phyloP scores from a whole-genome alignment of 2,113 vertebrate genomes.

The Lepus europaeus region DNA sequence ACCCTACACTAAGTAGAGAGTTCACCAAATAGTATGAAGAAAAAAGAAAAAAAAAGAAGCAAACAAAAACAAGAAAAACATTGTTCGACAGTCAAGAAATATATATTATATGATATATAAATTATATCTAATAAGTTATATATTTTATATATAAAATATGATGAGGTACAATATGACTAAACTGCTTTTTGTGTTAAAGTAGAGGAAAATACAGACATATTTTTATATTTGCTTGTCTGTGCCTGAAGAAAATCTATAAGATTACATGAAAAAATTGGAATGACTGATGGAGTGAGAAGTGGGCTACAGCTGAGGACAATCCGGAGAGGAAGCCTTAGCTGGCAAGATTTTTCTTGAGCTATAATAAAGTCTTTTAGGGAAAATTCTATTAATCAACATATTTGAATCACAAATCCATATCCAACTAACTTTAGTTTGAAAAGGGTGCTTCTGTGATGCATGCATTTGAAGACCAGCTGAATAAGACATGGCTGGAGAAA shows the following conservation, averaged over 20 bases:
- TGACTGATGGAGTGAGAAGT: background rate
- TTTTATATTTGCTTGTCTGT: constrained; percentile 32
- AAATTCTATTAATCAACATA: background rate
- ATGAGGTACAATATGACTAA: background rate
- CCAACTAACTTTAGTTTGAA: background rate
- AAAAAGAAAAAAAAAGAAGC: no score
- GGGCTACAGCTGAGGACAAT: background rate
- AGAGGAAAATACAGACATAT: background rate
- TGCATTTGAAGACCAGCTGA: background rate
- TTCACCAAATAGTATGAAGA: no score
- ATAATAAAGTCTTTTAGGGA: background rate
- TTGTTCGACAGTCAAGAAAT: no score
- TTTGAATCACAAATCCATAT: constrained; percentile 31
- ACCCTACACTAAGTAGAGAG: no score
- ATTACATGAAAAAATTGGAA: background rate
- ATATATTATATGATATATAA: no score
- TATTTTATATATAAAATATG: background rate
- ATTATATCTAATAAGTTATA: no score
- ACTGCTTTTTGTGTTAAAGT: constrained; percentile 37
- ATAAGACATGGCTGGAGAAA: background rate
- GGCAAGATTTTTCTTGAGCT: background rate
- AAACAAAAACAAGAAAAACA: no score
- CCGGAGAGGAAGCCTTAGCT: background rate
- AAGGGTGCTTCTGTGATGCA: background rate
- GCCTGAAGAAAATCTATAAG: constrained; percentile 12